Evolutionary conservation across 2,113 vertebrate species (phyloP).

Genomic region (Anser brachyrhynchus): DNA sequence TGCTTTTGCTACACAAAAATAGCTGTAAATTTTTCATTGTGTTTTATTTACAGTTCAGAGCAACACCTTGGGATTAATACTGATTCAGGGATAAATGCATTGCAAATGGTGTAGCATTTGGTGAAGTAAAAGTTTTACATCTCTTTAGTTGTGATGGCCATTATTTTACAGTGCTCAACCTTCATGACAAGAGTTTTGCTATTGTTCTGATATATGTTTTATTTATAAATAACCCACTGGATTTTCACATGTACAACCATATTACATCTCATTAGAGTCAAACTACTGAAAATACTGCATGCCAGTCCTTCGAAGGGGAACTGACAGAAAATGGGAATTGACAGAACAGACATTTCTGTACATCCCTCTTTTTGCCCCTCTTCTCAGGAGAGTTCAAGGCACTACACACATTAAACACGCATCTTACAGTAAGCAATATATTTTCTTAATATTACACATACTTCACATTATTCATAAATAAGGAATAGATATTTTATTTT

Average conservation of each 20-base stretch:
- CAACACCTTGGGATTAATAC: not conserved
- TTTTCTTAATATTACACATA: conserved; percentile 6
- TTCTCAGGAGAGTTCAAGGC: not conserved
- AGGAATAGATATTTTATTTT: not conserved
- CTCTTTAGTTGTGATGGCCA: not conserved
- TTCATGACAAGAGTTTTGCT: not conserved
- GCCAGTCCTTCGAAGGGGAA: not conserved
- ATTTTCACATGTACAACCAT: not conserved
- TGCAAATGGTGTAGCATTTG: not conserved
- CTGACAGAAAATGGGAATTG: not conserved
- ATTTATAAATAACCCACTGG: conserved; percentile 7
- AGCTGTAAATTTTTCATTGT: not conserved
- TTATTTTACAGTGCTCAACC: not conserved
- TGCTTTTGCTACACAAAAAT: not conserved
- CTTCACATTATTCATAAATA: not conserved
- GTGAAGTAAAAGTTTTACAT: not conserved
- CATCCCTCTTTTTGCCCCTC: not conserved
- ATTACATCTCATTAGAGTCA: conserved; percentile 20
- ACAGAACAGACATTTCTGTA: not conserved
- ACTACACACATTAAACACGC: not conserved
- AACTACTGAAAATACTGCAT: not conserved
- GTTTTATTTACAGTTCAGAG: not conserved
- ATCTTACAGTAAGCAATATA: not conserved
- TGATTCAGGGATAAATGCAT: not conserved
- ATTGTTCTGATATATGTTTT: not conserved